Evolutionary conservation across 2,888 invertebrate species (phyloP).

Genomic region (Lepetodrilus schrolli): DNA sequence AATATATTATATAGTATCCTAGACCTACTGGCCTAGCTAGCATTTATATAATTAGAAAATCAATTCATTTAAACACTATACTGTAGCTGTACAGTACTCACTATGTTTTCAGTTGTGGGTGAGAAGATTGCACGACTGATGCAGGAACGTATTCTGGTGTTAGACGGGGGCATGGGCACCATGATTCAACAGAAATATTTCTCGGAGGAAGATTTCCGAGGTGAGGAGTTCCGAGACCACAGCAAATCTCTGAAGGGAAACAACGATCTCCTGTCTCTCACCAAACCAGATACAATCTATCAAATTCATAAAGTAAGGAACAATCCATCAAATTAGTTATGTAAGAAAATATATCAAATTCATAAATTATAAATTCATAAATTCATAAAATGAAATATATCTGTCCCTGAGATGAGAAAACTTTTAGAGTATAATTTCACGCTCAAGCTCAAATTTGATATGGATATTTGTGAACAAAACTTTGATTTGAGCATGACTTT

Average conservation of each 20-base stretch:
- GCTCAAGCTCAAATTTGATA: too few relatives aligned
- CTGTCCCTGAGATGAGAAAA: too few relatives aligned
- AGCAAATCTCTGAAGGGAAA: conserved; percentile 78
- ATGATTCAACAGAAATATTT: conserved; percentile 78
- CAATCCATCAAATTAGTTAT: too few relatives aligned
- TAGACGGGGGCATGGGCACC: conserved; percentile 81
- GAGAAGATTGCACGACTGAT: conserved; percentile 54
- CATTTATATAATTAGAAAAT: background rate
- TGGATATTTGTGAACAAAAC: too few relatives aligned
- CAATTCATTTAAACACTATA: background rate
- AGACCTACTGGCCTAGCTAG: background rate
- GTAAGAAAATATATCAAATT: too few relatives aligned
- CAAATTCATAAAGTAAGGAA: conserved; percentile 78
- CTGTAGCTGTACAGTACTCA: conserved; percentile 41
- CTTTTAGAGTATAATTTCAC: too few relatives aligned
- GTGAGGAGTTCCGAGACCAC: conserved; percentile 76
- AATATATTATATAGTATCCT: background rate
- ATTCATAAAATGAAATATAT: too few relatives aligned
- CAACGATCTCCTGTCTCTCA: conserved; percentile 78
- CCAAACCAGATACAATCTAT: conserved; percentile 77
- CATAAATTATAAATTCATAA: too few relatives aligned
- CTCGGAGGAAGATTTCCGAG: conserved; percentile 78
- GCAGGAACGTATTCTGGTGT: conserved; percentile 76
- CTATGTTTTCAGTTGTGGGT: conserved; percentile 42
- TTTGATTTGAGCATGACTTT: too few relatives aligned